phyloP scores from a whole-genome alignment of 2,888 invertebrate species.

The Tridacna gigas region DNA sequence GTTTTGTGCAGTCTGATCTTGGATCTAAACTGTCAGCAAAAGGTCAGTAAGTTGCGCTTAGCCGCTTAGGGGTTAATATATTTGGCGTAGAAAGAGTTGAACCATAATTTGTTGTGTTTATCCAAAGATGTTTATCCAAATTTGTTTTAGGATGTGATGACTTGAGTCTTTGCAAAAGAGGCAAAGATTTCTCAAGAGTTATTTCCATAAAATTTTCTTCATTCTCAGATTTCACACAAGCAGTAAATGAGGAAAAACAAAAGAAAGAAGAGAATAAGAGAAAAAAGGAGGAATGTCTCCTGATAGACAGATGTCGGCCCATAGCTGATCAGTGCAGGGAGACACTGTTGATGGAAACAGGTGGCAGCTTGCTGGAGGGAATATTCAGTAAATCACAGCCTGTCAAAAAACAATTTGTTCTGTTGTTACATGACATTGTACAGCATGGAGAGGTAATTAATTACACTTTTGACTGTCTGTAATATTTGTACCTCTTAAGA shows the following conservation, averaged over 20 bases:
- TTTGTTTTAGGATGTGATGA: background rate
- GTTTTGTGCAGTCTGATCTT: too few species aligned
- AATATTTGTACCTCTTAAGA: too few species aligned
- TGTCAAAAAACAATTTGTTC: slow-evolving; percentile 67
- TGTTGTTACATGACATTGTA: slow-evolving; percentile 75
- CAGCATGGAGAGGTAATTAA: slow-evolving; percentile 71
- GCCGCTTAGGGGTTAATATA: too few species aligned
- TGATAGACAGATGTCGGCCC: slow-evolving; percentile 71
- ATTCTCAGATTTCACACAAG: slow-evolving; percentile 43
- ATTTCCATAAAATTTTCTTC: background rate
- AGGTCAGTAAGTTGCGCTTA: too few species aligned
- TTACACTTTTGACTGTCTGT: too few species aligned
- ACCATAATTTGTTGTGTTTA: too few species aligned
- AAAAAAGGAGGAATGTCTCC: slow-evolving; percentile 46
- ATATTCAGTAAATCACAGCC: slow-evolving; percentile 67
- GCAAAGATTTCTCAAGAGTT: too few species aligned
- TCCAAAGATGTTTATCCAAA: too few species aligned
- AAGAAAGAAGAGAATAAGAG: slow-evolving; percentile 11
- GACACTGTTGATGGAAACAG: slow-evolving; percentile 60
- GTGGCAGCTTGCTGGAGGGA: slow-evolving; percentile 64
- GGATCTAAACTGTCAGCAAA: too few species aligned
- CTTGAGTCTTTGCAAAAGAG: too few species aligned
- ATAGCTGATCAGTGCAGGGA: slow-evolving; percentile 73
- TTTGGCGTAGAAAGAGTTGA: too few species aligned
- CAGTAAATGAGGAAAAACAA: slow-evolving; percentile 15